These are phyloP conservation scores for Papilio gigon DNA, from an alignment of 2,888 invertebrate species.

Conservation along the genomic window DNA sequence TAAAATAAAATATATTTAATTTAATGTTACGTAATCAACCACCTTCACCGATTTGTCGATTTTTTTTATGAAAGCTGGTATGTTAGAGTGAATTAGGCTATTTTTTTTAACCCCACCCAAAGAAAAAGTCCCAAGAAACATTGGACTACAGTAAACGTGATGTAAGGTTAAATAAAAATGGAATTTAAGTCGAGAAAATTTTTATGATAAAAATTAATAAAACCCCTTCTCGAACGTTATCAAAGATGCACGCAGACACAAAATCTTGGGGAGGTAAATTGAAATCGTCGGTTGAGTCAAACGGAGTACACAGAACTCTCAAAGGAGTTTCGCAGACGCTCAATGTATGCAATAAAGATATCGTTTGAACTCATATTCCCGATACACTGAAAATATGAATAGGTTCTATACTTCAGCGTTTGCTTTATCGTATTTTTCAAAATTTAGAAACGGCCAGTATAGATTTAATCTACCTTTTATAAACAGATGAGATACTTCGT, in stretches of 20 bases:
- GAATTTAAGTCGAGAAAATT: background rate
- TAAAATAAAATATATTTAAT: background rate
- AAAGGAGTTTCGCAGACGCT: conserved; percentile 31
- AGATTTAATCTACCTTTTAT: background rate
- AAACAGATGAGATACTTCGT: no score
- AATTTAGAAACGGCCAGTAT: background rate
- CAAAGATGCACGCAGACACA: conserved; percentile 29
- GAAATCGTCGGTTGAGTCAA: conserved; percentile 33
- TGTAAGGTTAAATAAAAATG: no score
- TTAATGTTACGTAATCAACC: no score
- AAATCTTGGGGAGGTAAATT: conserved; percentile 30
- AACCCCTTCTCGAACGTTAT: background rate
- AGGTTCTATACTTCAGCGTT: background rate
- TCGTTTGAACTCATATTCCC: conserved; percentile 19
- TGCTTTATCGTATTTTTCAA: background rate
- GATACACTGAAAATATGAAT: conserved; percentile 3
- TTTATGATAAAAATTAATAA: background rate
- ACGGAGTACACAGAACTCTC: conserved; percentile 33
- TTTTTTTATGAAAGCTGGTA: no score
- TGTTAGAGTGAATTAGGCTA: no score
- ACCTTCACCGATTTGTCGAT: no score
- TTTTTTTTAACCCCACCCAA: no score
- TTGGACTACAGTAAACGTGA: no score
- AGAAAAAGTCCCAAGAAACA: no score
- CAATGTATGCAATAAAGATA: conserved; percentile 28